Evolutionary conservation across 1,140 invertebrate genomes (phyloP).

Genomic region (Drosophila burlai): DNA sequence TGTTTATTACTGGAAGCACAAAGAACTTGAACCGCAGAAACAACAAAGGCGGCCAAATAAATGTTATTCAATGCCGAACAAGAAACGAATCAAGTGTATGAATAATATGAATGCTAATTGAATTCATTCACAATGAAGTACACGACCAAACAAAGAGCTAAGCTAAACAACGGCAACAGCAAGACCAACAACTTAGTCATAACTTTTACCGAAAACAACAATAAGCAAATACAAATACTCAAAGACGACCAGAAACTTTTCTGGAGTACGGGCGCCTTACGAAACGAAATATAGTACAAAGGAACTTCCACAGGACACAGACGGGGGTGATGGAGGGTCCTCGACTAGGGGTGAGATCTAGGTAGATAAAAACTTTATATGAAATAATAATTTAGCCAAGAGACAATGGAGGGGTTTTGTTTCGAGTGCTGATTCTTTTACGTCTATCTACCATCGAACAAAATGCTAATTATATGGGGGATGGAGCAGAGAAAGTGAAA

Average conservation of each 20-base stretch:
- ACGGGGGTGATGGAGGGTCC: background rate
- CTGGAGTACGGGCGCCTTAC: constrained; percentile 4
- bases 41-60: constrained; percentile 66
- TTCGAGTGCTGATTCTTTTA: constrained; percentile 32
- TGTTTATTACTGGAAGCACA: constrained; percentile 70
- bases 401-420: constrained; percentile 14
- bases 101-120: constrained; percentile 82
- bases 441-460: constrained; percentile 35
- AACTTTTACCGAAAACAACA: constrained; percentile 54
- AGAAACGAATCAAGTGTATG: constrained; percentile 76
- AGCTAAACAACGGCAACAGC: constrained; percentile 49
- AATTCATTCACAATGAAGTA: constrained; percentile 67
- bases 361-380: constrained; percentile 54
- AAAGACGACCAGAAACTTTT: constrained; percentile 41
- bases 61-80: constrained; percentile 70
- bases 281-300: constrained; percentile 38
- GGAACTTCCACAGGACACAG: constrained; percentile 22
- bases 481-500: constrained; percentile 4
- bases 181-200: constrained; percentile 43
- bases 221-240: constrained; percentile 53
- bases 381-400: constrained; percentile 44
- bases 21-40: constrained; percentile 48
- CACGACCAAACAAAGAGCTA: constrained; percentile 45
- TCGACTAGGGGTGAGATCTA: constrained; percentile 8
- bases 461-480: constrained; percentile 47